A percentile compares a stretch with the other conserved stretches of the same genome.
phyloP scores from a whole-genome alignment of 2,888 invertebrate genomes.

The Cataglyphis cursor region DNA sequence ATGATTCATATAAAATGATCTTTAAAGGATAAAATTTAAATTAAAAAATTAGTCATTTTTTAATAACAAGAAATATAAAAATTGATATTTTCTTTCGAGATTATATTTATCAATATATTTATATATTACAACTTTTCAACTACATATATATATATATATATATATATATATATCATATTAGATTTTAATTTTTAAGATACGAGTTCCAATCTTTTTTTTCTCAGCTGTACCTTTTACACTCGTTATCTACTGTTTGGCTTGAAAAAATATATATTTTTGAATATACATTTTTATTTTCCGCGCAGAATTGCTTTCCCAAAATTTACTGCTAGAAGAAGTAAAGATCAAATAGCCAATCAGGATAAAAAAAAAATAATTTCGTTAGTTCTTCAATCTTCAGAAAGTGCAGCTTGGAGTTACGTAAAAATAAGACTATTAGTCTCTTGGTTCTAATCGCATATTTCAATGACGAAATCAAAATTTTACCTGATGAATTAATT shows the following conservation, averaged over 20 bases:
- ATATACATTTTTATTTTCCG: not conserved
- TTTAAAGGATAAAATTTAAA: not conserved
- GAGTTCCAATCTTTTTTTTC: not conserved
- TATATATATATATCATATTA: no score
- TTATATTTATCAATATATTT: no score
- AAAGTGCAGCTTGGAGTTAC: not conserved
- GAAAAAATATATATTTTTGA: not conserved
- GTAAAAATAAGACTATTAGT: not conserved
- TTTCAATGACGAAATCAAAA: not conserved
- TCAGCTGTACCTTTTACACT: not conserved
- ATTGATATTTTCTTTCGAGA: not conserved
- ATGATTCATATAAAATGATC: no score
- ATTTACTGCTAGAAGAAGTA: not conserved
- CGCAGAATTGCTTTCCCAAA: not conserved
- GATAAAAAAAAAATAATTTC: no score
- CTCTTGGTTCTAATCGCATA: not conserved
- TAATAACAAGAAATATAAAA: not conserved
- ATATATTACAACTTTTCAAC: no score
- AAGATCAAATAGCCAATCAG: not conserved
- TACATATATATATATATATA: no score
- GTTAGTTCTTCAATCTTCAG: not conserved
- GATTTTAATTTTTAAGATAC: not conserved
- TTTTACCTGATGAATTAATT: not conserved
- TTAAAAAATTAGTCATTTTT: not conserved
- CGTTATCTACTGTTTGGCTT: not conserved